Evolutionary conservation across 2,113 vertebrate species (phyloP), one percentile per base, ranked within the genome.

Genomic region (Amia ocellicauda): DNA sequence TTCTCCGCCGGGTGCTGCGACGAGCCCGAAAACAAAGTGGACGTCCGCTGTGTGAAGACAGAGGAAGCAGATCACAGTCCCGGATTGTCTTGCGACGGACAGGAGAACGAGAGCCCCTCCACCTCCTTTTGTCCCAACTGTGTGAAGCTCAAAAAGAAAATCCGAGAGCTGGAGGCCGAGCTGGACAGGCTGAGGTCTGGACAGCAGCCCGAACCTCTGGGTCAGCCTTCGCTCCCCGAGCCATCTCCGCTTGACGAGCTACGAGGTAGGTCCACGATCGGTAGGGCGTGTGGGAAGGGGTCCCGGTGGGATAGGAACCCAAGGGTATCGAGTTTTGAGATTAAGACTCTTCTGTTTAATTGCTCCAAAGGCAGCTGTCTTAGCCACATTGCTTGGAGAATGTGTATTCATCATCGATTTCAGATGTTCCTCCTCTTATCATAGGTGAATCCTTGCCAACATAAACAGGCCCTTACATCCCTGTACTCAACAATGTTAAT

Each of bases 41-140:
- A 73, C 42, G 58, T 70, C 8, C 62, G 64, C 27, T 76, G 24
- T 41, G 75, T 93, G 68, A 94, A 92, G 82, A 81, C 85, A 22
- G 92, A 96, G 69, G 91, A 93, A 60, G 85, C 86, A 0, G 89
- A 91, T 0, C 91, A 93, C 69, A 82, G 89, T 51, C 83, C 80
- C 0, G 70, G 86, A 17, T 73, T 78, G 1, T 84, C 79, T 2
- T 59, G 58, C 0, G 80, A 84, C 56, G 82, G 79, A 53, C 85
- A 88, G 53, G 74, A 82, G 7, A 81, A 88, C 0, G 85, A 88
- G 77, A 86, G 88, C 2, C 91, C 95, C 54, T 93, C 93, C 70
- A 96, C 95, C 19, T 97, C 95, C 31, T 96, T 95, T 74, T 98
- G 96, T 70, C 93, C 93, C 52, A 98, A 98, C 77, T 98, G 96